Conservation (phyloP, 2,888 invertebrate species). For the Latheticus oryzae region DNA sequence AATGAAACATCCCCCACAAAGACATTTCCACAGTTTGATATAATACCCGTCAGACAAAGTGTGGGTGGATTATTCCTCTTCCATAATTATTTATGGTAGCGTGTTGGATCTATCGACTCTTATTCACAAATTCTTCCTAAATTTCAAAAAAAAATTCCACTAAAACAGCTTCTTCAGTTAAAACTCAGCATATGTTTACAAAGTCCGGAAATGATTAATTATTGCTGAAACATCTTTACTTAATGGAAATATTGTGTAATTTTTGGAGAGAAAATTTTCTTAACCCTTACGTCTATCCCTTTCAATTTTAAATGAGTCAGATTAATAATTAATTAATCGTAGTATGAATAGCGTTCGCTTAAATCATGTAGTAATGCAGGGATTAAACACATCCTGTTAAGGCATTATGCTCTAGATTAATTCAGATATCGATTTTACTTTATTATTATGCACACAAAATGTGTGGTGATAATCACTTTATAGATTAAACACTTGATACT, state of each 20-base stretch:
- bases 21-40: constrained; percentile 4
- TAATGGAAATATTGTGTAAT: too few relatives aligned
- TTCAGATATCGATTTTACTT: constrained; percentile 7
- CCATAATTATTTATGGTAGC: constrained; percentile 23
- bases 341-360: constrained; percentile 3
- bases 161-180: too few relatives aligned
- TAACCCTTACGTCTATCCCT: too few relatives aligned
- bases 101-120: constrained; percentile 2
- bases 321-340: constrained; percentile 4
- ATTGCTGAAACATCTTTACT: too few relatives aligned
- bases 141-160: too few relatives aligned
- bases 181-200: too few relatives aligned
- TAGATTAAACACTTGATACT: constrained; percentile 3
- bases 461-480: constrained; percentile 2
- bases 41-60: constrained; percentile 8
- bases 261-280: too few relatives aligned
- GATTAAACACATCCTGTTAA: constrained; percentile 21
- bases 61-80: constrained; percentile 2
- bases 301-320: background rate
- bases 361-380: constrained; percentile 17
- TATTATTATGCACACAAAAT: constrained; percentile 9
- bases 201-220: too few relatives aligned
- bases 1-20: constrained; percentile 20
- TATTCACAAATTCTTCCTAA: background rate
- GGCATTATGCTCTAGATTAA: constrained; percentile 10